A percentile compares a stretch with the other conserved stretches of the same genome.
Evolutionary conservation across 2,797 vertebrate species (phyloP).

Genomic region (Enteromius argenteus): DNA sequence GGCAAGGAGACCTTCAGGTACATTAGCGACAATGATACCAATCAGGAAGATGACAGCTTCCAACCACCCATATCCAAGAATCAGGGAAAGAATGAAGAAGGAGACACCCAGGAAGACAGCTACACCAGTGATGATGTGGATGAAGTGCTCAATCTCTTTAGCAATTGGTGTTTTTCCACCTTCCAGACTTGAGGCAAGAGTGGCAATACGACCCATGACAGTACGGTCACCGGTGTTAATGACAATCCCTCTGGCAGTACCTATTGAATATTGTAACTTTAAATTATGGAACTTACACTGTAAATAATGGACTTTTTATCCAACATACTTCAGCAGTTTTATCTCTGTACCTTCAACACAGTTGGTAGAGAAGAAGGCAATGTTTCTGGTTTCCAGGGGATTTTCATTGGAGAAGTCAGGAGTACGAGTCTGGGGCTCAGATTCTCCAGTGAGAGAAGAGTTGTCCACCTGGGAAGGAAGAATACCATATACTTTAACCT

Average conservation of each 20-base stretch:
- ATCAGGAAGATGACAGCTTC: constrained; percentile 98
- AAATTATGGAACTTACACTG: background rate
- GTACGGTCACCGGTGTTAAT: constrained; percentile 94
- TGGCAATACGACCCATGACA: constrained; percentile 96
- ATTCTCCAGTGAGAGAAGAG: constrained; percentile 96
- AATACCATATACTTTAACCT: background rate
- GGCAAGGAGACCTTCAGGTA: constrained; percentile 94
- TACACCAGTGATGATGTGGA: constrained; percentile 96
- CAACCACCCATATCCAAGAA: constrained; percentile 94
- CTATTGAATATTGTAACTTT: constrained; percentile 67
- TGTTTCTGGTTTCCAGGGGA: constrained; percentile 94
- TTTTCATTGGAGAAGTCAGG: constrained; percentile 96
- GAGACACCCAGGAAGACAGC: constrained; percentile 92
- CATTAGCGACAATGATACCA: constrained; percentile 96
- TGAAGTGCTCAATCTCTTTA: constrained; percentile 93
- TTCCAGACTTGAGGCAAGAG: constrained; percentile 91
- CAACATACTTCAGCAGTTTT: background rate
- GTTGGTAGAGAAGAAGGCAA: constrained; percentile 97
- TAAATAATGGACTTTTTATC: background rate
- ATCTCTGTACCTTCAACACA: constrained; percentile 90
- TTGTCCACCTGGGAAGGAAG: constrained; percentile 87
- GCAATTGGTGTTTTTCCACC: constrained; percentile 94
- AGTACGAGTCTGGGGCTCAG: constrained; percentile 92
- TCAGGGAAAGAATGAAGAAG: constrained; percentile 94
- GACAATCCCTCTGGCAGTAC: constrained; percentile 91